Conservation (phyloP, 2,113 vertebrate species). For the Nothobranchius kuhntae region DNA sequence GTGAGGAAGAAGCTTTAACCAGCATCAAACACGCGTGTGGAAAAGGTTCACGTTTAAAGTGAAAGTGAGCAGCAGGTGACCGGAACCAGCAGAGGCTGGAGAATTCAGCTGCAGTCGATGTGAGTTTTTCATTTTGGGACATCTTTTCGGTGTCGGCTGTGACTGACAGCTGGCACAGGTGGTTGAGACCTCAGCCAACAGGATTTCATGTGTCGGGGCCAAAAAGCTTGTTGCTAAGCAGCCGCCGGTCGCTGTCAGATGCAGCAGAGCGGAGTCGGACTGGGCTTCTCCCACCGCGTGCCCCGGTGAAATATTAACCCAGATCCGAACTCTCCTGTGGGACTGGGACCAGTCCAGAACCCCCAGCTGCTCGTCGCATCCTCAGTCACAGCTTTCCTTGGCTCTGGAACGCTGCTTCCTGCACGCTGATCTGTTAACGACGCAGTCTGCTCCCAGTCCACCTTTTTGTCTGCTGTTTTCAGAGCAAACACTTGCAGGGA, state of each 20-base stretch:
- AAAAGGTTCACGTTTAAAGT: not conserved
- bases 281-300: slow-evolving; percentile 49
- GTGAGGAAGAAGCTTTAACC: too few species aligned
- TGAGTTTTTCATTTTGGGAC: slow-evolving; percentile 1
- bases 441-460: slow-evolving; percentile 35
- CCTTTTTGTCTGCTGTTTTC: slow-evolving; percentile 30
- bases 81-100: not conserved
- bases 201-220: slow-evolving; percentile 76
- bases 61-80: not conserved
- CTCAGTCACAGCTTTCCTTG: not conserved
- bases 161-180: slow-evolving; percentile 66
- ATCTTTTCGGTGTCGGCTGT: slow-evolving; percentile 6
- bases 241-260: slow-evolving; percentile 77
- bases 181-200: slow-evolving; percentile 48
- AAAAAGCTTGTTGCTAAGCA: slow-evolving; percentile 91
- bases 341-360: slow-evolving; percentile 22
- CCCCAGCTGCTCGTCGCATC: slow-evolving; percentile 38
- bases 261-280: slow-evolving; percentile 37
- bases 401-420: not conserved
- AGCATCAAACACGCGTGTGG: too few species aligned
- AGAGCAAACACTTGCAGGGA: slow-evolving; percentile 50
- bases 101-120: not conserved
- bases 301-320: slow-evolving; percentile 28
- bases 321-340: slow-evolving; percentile 16
- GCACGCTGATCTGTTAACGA: slow-evolving; percentile 12